Base-by-base conservation (phyloP, 1,140 invertebrate species). In the Polypedilum pembai region DNA sequence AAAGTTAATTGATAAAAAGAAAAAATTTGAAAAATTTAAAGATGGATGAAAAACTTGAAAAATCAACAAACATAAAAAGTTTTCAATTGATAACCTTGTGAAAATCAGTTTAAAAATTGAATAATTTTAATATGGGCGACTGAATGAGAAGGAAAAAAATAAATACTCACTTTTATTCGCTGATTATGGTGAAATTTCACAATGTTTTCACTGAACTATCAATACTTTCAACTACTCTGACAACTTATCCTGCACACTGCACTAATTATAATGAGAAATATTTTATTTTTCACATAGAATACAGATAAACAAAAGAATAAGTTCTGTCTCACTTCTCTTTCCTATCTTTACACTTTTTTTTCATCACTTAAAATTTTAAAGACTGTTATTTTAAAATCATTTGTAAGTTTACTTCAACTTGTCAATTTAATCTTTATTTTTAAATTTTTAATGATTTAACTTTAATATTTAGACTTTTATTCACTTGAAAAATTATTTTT, bases 201-300 rank as follows among this genome's bases (percentile, higher is more conserved):
- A 56, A 56, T 56, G 12, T n/a, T 56, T 56, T 56, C 45, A 56
- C 45, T n/a, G n/a, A 56, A 4, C 15, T 4, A 15, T 56, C 10
- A 56, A 56, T n/a, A 15, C 12, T 56, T 15, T 56, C 0, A 12
- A n/a, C 45, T 15, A 33, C 1, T 33, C 24, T 33, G 24, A 33
- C 24, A 33, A 33, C 45, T 56, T 56, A 56, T 56, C 45, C 12
- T 56, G 12, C 8, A 12, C 45, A 56, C 12, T 56, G 10, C 45
- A 56, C 45, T 56, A n/a, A 56, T 56, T 56, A 56, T n/a, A 56
- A 56, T 56, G 45, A 56, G 45, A 56, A 56, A 56, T 56, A 12
- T 56, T 56, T 56, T 56, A 56, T 56, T 56, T 56, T 56, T 56
- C 45, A 56, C 45, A 56, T 56, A 56, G 45, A 56, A 56, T 56